Conservation (phyloP, 2,113 vertebrate species). For the Lucifuga dentata region DNA sequence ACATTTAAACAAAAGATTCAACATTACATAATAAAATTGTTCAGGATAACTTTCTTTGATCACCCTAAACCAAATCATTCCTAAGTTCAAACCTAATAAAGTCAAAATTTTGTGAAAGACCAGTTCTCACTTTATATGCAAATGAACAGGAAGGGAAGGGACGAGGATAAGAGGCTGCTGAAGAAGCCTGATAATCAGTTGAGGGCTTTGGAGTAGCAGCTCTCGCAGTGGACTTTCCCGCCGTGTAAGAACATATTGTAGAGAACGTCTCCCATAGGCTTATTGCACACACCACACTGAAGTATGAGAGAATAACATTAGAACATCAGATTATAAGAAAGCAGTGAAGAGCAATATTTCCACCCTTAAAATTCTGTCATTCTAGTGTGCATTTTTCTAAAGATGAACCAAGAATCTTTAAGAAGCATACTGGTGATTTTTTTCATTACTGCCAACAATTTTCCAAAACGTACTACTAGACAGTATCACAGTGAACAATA, state of each 20-base stretch:
- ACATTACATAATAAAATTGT: constrained; percentile 33
- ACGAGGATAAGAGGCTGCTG: constrained; percentile 31
- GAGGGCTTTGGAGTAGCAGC: constrained; percentile 86
- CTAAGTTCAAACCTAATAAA: constrained; percentile 18
- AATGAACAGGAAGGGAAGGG: constrained; percentile 42
- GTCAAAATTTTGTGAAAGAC: constrained; percentile 35
- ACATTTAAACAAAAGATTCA: constrained; percentile 29
- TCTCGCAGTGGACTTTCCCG: constrained; percentile 89
- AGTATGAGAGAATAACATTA: constrained; percentile 5
- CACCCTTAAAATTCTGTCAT: not conserved
- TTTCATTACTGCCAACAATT: no score
- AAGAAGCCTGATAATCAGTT: constrained; percentile 70
- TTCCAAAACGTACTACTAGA: no score
- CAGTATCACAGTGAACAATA: no score
- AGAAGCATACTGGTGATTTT: no score
- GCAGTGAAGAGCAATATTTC: not conserved
- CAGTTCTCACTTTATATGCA: constrained; percentile 50
- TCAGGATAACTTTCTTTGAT: constrained; percentile 24
- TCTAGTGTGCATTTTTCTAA: no score
- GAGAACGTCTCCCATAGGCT: constrained; percentile 90
- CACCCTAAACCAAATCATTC: constrained; percentile 27
- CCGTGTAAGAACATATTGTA: constrained; percentile 88
- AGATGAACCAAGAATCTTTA: no score
- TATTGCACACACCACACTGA: constrained; percentile 88
- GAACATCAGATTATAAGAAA: constrained; percentile 26